Percentiles rank a stretch among this genome's conserved stretches.
These are phyloP conservation scores for Leucophora obtusa DNA, from an alignment of 2,888 invertebrate species.

Conservation along the genomic window DNA sequence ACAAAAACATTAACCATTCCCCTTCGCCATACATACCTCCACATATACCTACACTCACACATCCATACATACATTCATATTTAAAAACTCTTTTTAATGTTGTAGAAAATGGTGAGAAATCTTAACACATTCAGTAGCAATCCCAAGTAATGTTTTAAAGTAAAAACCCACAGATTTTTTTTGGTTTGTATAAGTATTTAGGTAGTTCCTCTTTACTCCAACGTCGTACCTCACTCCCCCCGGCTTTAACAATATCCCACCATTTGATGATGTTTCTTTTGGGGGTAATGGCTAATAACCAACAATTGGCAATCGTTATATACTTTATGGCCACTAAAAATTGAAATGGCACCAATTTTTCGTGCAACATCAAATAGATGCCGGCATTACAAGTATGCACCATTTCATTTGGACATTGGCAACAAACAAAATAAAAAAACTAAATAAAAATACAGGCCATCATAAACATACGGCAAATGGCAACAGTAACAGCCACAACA, in stretches of 20 bases:
- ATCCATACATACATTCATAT: background rate
- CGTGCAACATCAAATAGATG: constrained; percentile 74
- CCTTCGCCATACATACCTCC: background rate
- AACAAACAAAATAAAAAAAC: background rate
- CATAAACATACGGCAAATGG: constrained; percentile 24
- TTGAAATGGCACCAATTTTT: constrained; percentile 78
- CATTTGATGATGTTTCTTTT: constrained; percentile 28
- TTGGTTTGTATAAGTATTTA: constrained; percentile 34
- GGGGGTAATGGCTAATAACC: constrained; percentile 68
- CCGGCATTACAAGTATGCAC: constrained; percentile 66
- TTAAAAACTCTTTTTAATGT: constrained; percentile 1
- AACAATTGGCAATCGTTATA: constrained; percentile 68
- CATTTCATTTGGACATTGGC: constrained; percentile 46
- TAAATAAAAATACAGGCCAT: constrained; percentile 21
- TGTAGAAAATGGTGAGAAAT: constrained; percentile 61
- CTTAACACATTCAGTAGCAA: constrained; percentile 62
- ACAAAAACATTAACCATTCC: background rate
- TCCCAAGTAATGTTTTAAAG: constrained; percentile 31
- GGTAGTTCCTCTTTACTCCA: background rate
- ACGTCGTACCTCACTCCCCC: background rate
- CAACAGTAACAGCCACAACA: constrained; percentile 32
- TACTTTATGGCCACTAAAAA: constrained; percentile 77
- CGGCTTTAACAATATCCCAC: background rate
- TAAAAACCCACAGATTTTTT: constrained; percentile 24
- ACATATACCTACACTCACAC: background rate